Evolutionary conservation across 2,113 vertebrate species (phyloP).

Genomic region (Hypomesus transpacificus): DNA sequence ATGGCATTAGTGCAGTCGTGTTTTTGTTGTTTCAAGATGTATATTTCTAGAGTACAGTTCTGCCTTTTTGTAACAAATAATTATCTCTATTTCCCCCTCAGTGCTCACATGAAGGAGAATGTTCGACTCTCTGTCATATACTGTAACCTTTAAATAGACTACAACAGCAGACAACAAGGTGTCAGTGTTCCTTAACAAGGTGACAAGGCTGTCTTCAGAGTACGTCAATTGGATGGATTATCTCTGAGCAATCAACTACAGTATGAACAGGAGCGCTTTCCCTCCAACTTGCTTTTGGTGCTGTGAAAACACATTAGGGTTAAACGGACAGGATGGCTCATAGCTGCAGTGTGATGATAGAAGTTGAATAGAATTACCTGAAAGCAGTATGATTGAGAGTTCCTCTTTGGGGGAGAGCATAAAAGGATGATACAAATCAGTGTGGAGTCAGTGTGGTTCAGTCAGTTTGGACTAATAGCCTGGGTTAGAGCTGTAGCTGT

Average conservation of each 20-base stretch:
- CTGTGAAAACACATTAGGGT: background rate
- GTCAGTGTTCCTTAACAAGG: background rate
- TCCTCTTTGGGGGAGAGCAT: conserved; percentile 32
- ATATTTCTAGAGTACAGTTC: too few relatives aligned
- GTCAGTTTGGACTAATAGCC: conserved; percentile 36
- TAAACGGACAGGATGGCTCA: conserved; percentile 11
- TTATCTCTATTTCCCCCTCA: too few relatives aligned
- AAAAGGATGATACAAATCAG: conserved; percentile 51
- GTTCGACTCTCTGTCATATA: too few relatives aligned
- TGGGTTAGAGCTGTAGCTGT: conserved; percentile 18
- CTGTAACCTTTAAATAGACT: too few relatives aligned
- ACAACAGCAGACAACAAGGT: background rate
- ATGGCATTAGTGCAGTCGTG: too few relatives aligned
- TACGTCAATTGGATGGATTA: too few relatives aligned
- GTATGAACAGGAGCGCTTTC: conserved; percentile 11
- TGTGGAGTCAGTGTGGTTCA: conserved; percentile 16
- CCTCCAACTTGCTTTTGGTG: background rate
- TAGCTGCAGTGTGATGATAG: conserved; percentile 23
- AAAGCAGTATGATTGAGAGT: conserved; percentile 42
- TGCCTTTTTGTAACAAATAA: too few relatives aligned
- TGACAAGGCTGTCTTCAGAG: too few relatives aligned
- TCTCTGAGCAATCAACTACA: conserved; percentile 34
- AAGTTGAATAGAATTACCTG: conserved; percentile 39
- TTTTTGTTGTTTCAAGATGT: too few relatives aligned
- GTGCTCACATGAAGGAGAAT: too few relatives aligned